Conservation (phyloP, 2,888 invertebrate genomes). For the Ectemnius continuus region DNA sequence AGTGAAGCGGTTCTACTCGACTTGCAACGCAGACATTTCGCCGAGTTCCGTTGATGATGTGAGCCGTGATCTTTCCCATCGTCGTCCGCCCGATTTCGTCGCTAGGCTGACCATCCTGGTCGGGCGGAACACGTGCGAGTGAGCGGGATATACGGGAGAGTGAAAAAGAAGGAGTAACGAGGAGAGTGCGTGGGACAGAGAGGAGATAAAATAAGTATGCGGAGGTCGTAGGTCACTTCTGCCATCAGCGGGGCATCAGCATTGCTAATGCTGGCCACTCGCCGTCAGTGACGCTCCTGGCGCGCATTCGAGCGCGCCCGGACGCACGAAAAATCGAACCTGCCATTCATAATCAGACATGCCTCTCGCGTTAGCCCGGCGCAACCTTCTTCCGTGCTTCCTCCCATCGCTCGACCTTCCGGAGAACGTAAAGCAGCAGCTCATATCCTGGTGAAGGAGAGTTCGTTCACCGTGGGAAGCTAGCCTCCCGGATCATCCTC, state of each 20-base stretch:
- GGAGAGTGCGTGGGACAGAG: conserved; percentile 2
- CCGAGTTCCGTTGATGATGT: conserved; percentile 44
- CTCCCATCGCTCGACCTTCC: too few species aligned
- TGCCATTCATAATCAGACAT: conserved; percentile 18
- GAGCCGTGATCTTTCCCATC: conserved; percentile 38
- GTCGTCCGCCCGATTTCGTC: conserved; percentile 22
- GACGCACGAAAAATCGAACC: conserved; percentile 42
- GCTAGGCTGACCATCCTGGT: too few species aligned
- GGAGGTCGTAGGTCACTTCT: conserved; percentile 66
- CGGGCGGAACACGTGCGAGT: neutral
- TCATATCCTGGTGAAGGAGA: too few species aligned
- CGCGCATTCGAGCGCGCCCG: conserved; percentile 13
- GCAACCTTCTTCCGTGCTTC: too few species aligned
- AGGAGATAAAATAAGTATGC: conserved; percentile 62
- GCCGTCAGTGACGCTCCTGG: conserved; percentile 51
- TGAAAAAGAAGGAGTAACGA: neutral
- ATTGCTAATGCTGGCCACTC: conserved; percentile 66
- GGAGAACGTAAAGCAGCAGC: too few species aligned
- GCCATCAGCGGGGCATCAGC: conserved; percentile 66
- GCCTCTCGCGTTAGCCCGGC: neutral
- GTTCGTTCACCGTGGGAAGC: too few species aligned
- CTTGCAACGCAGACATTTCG: conserved; percentile 1
- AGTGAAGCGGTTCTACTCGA: neutral
- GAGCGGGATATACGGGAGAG: neutral
- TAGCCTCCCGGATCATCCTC: too few species aligned